Evolutionary conservation across 2,113 vertebrate genomes (phyloP), one percentile per base, ranked within the genome.

Genomic region (Acrocephalus kingi): DNA sequence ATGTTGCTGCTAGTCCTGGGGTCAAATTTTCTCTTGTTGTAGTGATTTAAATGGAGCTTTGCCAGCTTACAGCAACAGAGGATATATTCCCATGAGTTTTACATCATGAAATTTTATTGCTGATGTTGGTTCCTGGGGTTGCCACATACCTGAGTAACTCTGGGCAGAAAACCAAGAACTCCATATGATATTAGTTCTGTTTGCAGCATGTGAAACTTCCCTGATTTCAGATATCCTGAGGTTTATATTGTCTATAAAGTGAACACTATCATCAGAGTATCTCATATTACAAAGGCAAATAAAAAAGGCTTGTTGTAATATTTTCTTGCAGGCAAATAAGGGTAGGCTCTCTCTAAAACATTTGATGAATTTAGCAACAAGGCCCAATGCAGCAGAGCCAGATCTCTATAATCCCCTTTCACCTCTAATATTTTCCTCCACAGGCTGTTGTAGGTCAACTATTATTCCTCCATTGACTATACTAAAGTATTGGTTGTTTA

Each of bases 31-130:
- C 83, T 89, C 41, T 67, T 90, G 46, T 62, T 81, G 48, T 43
- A 80, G 67, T 11, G 10, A 82, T 92, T 93, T 94, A 90, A 95
- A 85, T 72, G 80, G 73, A 92, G 15, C 54, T 90, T 74, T 95
- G 75, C 76, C 83, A 90, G 48, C 12, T 81, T 93, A 84, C 39
- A 93, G 59, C 75, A 81, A 49, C 22, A 94, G 79, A 87, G 37
- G 46, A 49, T 84, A 77, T 86, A 91, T 72, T 91, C 88, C 88
- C 54, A 19, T 61, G 89, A 74, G 82, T 59, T 94, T 95, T 93
- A 91, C 56, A 83, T 85, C 85, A 78, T 64, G 52, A 86, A 71
- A 54, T 89, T 96, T 93, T 95, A 78, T 93, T 93, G 94, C 92
- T 94, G 83, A 81, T 93, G 76, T 84, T 94, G 73, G 46, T 90